Evolutionary conservation across 2,888 invertebrate genomes (phyloP), one percentile per base, ranked within the genome.

Genomic region (Dermolepida albohirtum): DNA sequence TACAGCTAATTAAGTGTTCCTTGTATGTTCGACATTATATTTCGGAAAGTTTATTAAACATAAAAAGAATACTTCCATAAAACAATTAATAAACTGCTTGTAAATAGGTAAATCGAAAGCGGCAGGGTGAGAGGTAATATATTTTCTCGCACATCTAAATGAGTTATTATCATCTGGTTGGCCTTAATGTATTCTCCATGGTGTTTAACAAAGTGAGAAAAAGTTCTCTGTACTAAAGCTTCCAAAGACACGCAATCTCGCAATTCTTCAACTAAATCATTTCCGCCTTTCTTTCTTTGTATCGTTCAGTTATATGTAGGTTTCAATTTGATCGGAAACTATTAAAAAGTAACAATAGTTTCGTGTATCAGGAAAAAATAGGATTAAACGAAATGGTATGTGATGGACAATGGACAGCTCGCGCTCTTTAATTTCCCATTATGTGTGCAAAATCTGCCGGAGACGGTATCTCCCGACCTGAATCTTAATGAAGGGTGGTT

Each of bases 401-500:
- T 34, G 34, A 49, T 63, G 34, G 63, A 39, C 39, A 63, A 49
- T 34, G 49, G 44, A 34, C 41, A 41, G 40, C 27, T 39, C 8
- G 27, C 16, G 29, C 43, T 59, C 50, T 66, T 66, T 50, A 66
- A 66, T 66, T 50, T 59, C 59, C 27, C 50, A 59, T 50, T 66
- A 66, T 50, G 14, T 16, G 50, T 49, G 66, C 41, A 50, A 66
- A 66, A 66, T 57, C 57, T 40, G 51, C 41, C 40, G n/a, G 59
- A 44, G 14, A 66, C 59, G 66, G 49, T 66, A 66, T 57, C 66
- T 66, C 16, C 52, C 39, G 49, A 49, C 14, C 39, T 59, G 66
- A 43, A 66, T 66, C 59, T 66, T 66, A 66, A 66, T 59, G 59
- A 59, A 66, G 66, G 66, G 43, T 66, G 50, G 66, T 66, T 66